A percentile compares a stretch with the other conserved stretches of the same genome.
Evolutionary conservation across 2,797 vertebrate genomes (phyloP).

Genomic region (Gymnoscopelus microlampas): DNA sequence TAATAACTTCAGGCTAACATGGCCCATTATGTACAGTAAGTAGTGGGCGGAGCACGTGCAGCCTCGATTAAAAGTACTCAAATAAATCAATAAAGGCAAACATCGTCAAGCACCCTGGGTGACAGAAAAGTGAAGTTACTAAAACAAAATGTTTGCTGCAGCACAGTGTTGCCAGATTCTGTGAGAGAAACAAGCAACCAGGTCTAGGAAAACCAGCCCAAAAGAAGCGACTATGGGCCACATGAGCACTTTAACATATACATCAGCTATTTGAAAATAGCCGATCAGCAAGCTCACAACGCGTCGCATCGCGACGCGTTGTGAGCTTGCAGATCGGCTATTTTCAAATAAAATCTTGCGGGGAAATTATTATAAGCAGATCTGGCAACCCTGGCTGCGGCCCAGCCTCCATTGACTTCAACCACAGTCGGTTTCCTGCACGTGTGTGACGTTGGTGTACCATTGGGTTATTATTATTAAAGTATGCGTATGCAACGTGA

Average conservation of each 20-base stretch:
- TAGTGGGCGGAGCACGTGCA: slow-evolving; percentile 18
- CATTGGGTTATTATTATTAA: slow-evolving; percentile 27
- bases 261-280: no score
- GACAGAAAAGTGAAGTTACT: not conserved
- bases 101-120: slow-evolving; percentile 5
- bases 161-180: no score
- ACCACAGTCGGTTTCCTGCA: not conserved
- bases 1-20: slow-evolving; percentile 12
- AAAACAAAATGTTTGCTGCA: not conserved
- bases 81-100: slow-evolving; percentile 11
- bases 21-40: not conserved
- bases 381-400: no score
- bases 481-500: slow-evolving; percentile 31
- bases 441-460: slow-evolving; percentile 5
- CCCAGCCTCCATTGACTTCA: not conserved
- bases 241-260: no score
- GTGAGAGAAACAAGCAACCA: no score
- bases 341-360: no score
- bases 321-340: no score
- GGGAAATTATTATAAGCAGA: no score
- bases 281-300: no score
- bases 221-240: no score
- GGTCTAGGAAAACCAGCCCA: no score
- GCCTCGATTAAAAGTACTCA: not conserved
- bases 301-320: no score